phyloP scores from a whole-genome alignment of 2,113 vertebrate species.

The Chaetodon trifascialis region DNA sequence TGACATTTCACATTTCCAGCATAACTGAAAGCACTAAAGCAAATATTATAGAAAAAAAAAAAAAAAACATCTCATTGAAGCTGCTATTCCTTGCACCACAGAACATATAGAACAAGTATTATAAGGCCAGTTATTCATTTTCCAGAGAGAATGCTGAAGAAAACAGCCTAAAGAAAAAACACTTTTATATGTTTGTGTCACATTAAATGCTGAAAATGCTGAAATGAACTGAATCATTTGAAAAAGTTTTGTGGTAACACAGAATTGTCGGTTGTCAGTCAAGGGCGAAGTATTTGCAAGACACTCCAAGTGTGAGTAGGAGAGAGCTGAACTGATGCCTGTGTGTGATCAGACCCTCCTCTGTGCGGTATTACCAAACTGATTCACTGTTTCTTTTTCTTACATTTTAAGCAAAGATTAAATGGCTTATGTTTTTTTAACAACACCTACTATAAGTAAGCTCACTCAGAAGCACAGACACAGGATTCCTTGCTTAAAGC shows the following conservation, averaged over 20 bases:
- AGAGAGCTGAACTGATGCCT: not conserved
- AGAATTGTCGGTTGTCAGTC: not conserved
- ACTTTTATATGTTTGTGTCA: not conserved
- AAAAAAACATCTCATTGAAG: not conserved
- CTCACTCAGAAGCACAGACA: not conserved
- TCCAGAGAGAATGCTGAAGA: not conserved
- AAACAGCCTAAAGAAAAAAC: not conserved
- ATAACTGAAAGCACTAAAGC: not conserved
- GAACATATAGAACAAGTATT: not conserved
- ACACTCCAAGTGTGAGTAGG: not conserved
- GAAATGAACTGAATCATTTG: not conserved
- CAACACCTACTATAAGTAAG: not conserved
- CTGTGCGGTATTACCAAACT: not conserved
- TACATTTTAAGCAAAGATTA: not conserved
- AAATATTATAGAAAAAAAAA: not conserved
- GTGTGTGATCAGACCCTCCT: not conserved
- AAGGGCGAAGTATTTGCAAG: not conserved
- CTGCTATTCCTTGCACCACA: not conserved
- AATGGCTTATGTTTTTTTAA: not conserved
- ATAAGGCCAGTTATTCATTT: not conserved
- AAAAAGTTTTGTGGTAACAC: not conserved
- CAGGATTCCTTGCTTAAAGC: not conserved
- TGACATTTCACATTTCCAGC: not conserved
- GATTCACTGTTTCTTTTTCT: not conserved
- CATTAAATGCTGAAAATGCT: slow-evolving; percentile 6